Conservation (phyloP, 2,797 vertebrate species). For the Coreius guichenoti region DNA sequence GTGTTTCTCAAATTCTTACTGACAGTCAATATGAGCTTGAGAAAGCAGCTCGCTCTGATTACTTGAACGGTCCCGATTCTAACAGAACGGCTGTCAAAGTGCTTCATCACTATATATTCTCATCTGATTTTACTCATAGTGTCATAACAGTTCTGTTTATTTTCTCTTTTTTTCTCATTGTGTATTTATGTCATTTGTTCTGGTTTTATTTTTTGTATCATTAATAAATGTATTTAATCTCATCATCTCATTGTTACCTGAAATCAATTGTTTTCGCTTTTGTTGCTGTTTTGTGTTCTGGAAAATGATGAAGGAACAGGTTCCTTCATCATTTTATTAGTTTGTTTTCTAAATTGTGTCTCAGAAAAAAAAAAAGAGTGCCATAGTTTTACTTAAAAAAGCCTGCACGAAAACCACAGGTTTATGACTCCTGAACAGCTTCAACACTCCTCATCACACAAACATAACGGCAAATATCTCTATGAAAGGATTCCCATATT, state of each 20-base stretch:
- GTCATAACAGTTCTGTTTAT: slow-evolving; percentile 37
- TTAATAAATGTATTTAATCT: slow-evolving; percentile 67
- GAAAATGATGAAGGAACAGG: background rate
- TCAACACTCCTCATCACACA: background rate
- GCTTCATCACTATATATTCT: background rate
- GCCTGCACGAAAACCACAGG: background rate
- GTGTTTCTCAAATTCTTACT: background rate
- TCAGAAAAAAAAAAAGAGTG: background rate
- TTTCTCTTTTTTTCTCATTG: slow-evolving; percentile 44
- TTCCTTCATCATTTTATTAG: background rate
- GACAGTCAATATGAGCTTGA: background rate
- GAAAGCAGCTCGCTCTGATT: background rate
- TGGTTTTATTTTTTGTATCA: slow-evolving; percentile 63
- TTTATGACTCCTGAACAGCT: background rate
- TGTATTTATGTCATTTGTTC: slow-evolving; percentile 35
- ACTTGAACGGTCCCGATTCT: slow-evolving; percentile 14
- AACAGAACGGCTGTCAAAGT: background rate
- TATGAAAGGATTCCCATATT: no score
- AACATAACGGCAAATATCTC: background rate
- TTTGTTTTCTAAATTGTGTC: background rate
- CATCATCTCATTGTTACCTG: slow-evolving; percentile 57
- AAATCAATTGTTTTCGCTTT: slow-evolving; percentile 52
- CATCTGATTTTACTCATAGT: background rate
- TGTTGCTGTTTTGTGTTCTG: background rate
- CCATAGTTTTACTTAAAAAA: background rate